Evolutionary conservation across 2,113 vertebrate species (phyloP).

Genomic region (Semnornis frantzii): DNA sequence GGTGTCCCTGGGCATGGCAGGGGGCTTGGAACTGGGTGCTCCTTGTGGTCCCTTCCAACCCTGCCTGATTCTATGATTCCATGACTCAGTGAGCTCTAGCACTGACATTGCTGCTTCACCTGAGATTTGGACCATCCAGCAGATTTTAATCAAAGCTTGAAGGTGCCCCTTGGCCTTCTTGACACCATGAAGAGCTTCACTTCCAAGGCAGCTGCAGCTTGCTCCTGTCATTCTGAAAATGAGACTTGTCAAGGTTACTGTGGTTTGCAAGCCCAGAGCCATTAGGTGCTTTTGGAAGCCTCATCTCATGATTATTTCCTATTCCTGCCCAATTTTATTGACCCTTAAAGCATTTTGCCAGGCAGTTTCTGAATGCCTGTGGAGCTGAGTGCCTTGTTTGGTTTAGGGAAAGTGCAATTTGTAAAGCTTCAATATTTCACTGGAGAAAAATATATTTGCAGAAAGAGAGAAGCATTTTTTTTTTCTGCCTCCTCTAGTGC

Average conservation of each 20-base stretch:
- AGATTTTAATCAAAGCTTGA: neutral
- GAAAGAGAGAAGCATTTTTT: neutral
- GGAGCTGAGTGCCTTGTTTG: neutral
- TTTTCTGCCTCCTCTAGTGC: neutral
- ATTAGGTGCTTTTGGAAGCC: neutral
- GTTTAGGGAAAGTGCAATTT: conserved; percentile 3
- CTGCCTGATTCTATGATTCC: too few relatives aligned
- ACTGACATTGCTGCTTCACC: neutral
- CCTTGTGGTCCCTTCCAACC: too few relatives aligned
- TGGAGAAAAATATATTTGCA: conserved; percentile 19
- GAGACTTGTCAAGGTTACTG: neutral
- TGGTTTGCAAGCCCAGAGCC: neutral
- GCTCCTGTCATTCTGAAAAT: neutral
- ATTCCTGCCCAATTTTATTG: neutral
- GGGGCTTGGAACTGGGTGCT: too few relatives aligned
- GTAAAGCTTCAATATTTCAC: neutral
- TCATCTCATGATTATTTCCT: neutral
- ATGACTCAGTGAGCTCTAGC: neutral
- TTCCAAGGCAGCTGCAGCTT: neutral
- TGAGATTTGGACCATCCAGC: neutral
- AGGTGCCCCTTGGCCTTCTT: neutral
- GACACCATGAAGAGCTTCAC: neutral
- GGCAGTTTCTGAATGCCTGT: neutral
- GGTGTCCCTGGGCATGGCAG: too few relatives aligned
- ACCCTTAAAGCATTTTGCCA: neutral